phyloP scores from a whole-genome alignment of 2,888 invertebrate species.

The Zootermopsis nevadensis region DNA sequence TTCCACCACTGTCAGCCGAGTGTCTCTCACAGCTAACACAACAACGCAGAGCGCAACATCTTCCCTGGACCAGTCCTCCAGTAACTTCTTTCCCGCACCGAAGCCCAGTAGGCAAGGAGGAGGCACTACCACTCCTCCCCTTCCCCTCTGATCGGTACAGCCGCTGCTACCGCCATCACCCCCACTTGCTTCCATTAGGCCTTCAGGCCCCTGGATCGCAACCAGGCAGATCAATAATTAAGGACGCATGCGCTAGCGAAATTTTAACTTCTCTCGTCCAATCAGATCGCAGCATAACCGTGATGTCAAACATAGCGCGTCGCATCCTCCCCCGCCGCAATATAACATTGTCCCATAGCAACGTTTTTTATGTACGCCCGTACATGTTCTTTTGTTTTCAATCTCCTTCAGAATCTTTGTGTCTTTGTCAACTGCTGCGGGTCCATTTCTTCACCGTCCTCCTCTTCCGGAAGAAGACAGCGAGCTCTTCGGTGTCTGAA shows the following conservation, averaged over 20 bases:
- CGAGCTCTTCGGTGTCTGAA: conserved; percentile 55
- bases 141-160: conserved; percentile 28
- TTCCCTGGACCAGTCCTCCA: conserved; percentile 15
- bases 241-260: conserved; percentile 50
- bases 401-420: conserved; percentile 50
- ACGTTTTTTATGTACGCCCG: conserved; percentile 44
- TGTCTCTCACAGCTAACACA: not conserved
- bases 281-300: conserved; percentile 47
- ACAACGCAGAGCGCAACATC: conserved; percentile 35
- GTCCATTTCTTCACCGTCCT: conserved; percentile 53
- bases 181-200: conserved; percentile 30
- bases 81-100: conserved; percentile 31
- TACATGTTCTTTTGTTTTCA: conserved; percentile 53
- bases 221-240: conserved; percentile 51
- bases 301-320: conserved; percentile 51
- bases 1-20: not conserved
- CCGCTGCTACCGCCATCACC: conserved; percentile 19
- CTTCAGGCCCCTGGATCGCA: conserved; percentile 42
- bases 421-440: conserved; percentile 49
- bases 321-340: conserved; percentile 41
- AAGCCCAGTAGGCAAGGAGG: conserved; percentile 40
- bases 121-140: not conserved
- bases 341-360: conserved; percentile 37
- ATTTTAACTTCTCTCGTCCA: conserved; percentile 47
- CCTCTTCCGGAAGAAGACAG: conserved; percentile 55